Evolutionary conservation across 2,888 invertebrate genomes (phyloP).

Genomic region (Ernsta delagoae): DNA sequence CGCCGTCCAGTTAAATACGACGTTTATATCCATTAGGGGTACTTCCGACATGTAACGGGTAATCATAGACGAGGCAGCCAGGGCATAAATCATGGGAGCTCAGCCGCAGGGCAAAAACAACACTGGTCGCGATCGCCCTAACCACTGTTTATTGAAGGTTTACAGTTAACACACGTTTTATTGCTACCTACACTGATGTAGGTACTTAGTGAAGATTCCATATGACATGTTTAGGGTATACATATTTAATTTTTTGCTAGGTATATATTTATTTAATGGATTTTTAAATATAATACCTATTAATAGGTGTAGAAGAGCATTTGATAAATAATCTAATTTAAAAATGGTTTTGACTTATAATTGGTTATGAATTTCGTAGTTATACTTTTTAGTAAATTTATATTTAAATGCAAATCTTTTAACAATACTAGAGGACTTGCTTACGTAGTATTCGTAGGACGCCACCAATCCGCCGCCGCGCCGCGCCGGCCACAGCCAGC

Average conservation of each 20-base stretch:
- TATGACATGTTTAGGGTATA: constrained; percentile 34
- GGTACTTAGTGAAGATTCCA: constrained; percentile 50
- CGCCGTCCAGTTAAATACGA: constrained; percentile 69
- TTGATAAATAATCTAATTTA: too few species aligned
- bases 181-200: constrained; percentile 53
- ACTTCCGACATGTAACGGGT: constrained; percentile 72
- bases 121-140: constrained; percentile 58
- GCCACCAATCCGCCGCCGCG: too few species aligned
- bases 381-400: too few species aligned
- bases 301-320: too few species aligned
- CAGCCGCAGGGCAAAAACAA: constrained; percentile 66
- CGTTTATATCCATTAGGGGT: constrained; percentile 80
- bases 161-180: constrained; percentile 63
- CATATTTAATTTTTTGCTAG: constrained; percentile 17
- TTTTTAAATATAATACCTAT: too few species aligned
- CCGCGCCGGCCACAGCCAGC: too few species aligned
- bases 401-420: too few species aligned
- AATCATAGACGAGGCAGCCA: constrained; percentile 70
- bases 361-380: too few species aligned
- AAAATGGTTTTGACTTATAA: too few species aligned
- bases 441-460: too few species aligned
- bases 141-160: constrained; percentile 73
- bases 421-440: too few species aligned
- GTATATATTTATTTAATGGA: too few species aligned
- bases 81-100: constrained; percentile 71